phyloP scores from a whole-genome alignment of 1,140 invertebrate species.

The Mamestra configurata region DNA sequence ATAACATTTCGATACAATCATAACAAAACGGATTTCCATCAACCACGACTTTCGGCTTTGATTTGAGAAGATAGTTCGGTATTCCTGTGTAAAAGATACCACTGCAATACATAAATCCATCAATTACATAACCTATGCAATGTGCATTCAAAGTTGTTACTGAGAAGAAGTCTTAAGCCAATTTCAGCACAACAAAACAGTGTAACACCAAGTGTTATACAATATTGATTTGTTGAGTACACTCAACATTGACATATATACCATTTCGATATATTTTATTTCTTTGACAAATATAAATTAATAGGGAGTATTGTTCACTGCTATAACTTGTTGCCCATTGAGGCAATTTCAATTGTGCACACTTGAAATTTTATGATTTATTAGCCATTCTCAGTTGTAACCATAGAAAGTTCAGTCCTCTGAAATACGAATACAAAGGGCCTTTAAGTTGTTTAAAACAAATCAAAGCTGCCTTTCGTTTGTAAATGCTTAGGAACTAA shows the following conservation, averaged over 20 bases:
- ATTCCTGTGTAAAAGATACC: too few species aligned
- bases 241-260: constrained; percentile 14
- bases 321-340: constrained; percentile 29
- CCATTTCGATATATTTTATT: constrained; percentile 30
- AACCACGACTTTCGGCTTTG: too few species aligned
- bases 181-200: constrained; percentile 12
- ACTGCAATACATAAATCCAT: too few species aligned
- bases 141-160: constrained; percentile 8
- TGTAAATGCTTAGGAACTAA: constrained; percentile 10
- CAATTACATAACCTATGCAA: not conserved
- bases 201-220: not conserved
- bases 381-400: constrained; percentile 30
- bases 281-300: constrained; percentile 33
- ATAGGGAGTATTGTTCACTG: constrained; percentile 26
- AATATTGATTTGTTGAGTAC: constrained; percentile 2
- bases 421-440: constrained; percentile 39
- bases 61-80: too few species aligned
- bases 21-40: too few species aligned
- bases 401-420: constrained; percentile 37
- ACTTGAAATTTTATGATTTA: constrained; percentile 46
- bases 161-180: constrained; percentile 9
- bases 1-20: too few species aligned
- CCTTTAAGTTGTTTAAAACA: constrained; percentile 36
- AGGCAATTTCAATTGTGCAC: constrained; percentile 40
- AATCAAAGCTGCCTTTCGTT: constrained; percentile 8